A percentile compares a stretch with the other conserved stretches of the same genome.
phyloP scores from a whole-genome alignment of 1,140 invertebrate species.

The Aphelenchoides avenae region DNA sequence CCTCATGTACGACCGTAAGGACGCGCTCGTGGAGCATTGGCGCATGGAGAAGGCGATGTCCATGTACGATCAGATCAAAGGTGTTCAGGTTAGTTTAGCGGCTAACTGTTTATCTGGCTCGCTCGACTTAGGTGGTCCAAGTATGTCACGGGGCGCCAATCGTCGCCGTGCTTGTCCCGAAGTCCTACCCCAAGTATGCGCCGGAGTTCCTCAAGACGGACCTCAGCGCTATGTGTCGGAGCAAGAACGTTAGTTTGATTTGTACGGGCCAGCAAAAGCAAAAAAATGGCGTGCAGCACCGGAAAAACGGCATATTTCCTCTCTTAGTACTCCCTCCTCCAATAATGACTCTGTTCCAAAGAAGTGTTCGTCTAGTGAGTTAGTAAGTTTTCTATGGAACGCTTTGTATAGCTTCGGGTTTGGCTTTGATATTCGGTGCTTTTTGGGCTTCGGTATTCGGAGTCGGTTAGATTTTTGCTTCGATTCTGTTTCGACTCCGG shows the following conservation, averaged over 20 bases:
- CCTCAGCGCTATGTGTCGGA: conserved; percentile 37
- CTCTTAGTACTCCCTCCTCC: no score
- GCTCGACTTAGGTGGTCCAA: conserved; percentile 51
- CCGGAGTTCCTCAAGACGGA: conserved; percentile 44
- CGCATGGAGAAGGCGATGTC: conserved; percentile 46
- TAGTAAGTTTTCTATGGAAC: no score
- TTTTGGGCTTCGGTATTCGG: no score
- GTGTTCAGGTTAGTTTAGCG: conserved; percentile 55
- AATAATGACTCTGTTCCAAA: no score
- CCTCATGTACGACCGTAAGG: conserved; percentile 49
- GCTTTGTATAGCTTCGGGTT: no score
- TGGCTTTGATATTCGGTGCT: no score
- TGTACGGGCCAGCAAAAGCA: not conserved
- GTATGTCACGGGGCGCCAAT: conserved; percentile 45
- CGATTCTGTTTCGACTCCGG: no score
- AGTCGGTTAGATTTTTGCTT: no score
- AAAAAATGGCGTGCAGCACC: no score
- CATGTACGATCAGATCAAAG: conserved; percentile 41
- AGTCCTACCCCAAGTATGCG: conserved; percentile 6
- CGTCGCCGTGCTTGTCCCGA: conserved; percentile 51
- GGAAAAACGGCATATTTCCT: no score
- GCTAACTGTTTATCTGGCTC: no score
- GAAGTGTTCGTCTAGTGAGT: no score
- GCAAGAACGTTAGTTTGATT: conserved; percentile 42
- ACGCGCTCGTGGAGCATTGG: conserved; percentile 55